Conservation (phyloP, 2,888 invertebrate genomes). For the Dasypogon diadema region DNA sequence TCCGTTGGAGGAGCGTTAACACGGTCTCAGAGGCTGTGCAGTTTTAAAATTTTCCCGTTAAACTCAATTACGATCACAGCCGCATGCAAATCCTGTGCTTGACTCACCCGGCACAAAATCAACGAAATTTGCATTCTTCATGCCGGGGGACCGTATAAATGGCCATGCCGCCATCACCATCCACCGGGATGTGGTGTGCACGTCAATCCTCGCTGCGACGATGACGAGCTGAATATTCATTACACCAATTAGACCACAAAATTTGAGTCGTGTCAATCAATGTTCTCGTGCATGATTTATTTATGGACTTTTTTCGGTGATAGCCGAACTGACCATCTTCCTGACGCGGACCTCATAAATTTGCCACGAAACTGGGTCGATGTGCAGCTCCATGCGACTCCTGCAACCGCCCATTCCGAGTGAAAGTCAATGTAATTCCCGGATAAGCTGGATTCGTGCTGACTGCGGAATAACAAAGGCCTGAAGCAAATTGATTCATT, state of each 20-base stretch:
- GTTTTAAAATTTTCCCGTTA: constrained; percentile 32
- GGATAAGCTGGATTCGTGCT: neutral
- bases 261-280: constrained; percentile 46
- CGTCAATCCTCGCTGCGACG: constrained; percentile 25
- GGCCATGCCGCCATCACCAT: neutral
- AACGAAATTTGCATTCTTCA: constrained; percentile 39
- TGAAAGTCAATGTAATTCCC: neutral
- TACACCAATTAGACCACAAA: constrained; percentile 47
- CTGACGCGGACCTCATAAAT: constrained; percentile 34
- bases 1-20: constrained; percentile 18
- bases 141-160: neutral
- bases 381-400: neutral
- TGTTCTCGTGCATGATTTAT: constrained; percentile 44
- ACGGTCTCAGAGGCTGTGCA: neutral
- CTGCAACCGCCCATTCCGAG: neutral
- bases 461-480: neutral
- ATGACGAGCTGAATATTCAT: constrained; percentile 49
- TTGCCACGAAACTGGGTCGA: constrained; percentile 14
- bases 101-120: constrained; percentile 24
- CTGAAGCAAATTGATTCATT: neutral
- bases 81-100: constrained; percentile 32
- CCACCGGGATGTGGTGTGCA: constrained; percentile 4
- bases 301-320: constrained; percentile 43
- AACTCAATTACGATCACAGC: constrained; percentile 37
- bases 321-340: constrained; percentile 26